phyloP scores from a whole-genome alignment of 1,140 invertebrate genomes.

The Scylla paramamosain region DNA sequence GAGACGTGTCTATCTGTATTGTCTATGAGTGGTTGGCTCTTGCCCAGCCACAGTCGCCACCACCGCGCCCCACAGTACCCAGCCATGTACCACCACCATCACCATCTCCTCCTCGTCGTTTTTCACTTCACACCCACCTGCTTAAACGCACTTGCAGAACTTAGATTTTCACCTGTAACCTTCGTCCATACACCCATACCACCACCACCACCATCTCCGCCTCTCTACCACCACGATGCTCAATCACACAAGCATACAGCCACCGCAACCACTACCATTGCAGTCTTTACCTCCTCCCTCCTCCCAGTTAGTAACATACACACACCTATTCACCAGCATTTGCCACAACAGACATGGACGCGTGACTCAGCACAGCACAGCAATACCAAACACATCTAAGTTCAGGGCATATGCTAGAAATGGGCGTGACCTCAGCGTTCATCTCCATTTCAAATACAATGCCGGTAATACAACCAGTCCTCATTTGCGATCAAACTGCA shows the following conservation, averaged over 20 bases:
- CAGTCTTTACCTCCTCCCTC: not conserved
- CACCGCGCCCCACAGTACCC: not conserved
- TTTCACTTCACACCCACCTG: not conserved
- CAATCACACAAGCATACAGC: not conserved
- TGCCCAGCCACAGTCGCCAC: not conserved
- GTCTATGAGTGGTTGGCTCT: not conserved
- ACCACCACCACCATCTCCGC: not conserved
- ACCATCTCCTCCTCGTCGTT: not conserved
- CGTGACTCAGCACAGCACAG: too few species aligned
- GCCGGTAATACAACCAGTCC: too few species aligned
- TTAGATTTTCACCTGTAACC: not conserved
- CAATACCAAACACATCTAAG: too few species aligned
- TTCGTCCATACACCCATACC: not conserved
- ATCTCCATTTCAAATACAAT: too few species aligned
- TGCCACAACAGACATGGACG: too few species aligned
- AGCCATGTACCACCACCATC: not conserved
- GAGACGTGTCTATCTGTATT: constrained; percentile 13
- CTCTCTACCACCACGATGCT: not conserved
- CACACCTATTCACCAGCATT: too few species aligned
- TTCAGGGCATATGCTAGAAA: too few species aligned
- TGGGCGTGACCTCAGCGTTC: too few species aligned
- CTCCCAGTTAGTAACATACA: not conserved
- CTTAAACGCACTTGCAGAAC: not conserved
- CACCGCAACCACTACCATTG: not conserved
- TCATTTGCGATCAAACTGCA: too few species aligned